A percentile compares a stretch with the other conserved stretches of the same genome.
phyloP scores from a whole-genome alignment of 2,888 invertebrate species.

The Drosophila dives region DNA sequence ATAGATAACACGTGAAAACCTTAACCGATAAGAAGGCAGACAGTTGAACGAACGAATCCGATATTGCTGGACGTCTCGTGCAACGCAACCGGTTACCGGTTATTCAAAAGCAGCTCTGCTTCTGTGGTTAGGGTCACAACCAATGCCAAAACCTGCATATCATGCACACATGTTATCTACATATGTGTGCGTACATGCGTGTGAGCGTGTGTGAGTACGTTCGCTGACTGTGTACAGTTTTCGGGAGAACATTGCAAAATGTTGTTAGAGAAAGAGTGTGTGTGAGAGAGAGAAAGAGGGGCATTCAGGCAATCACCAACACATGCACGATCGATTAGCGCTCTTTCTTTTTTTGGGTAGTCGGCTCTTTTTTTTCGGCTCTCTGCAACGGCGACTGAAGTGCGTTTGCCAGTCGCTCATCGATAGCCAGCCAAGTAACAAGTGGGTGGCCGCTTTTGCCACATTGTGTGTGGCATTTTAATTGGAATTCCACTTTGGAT shows the following conservation, averaged over 20 bases:
- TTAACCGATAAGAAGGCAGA: constrained; percentile 13
- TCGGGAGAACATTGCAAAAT: constrained; percentile 4
- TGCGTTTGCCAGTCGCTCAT: constrained; percentile 56
- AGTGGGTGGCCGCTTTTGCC: background rate
- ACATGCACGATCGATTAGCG: background rate
- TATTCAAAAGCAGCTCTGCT: background rate
- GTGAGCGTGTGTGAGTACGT: background rate
- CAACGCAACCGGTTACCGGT: constrained; percentile 14
- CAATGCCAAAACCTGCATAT: background rate
- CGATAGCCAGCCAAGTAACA: constrained; percentile 46
- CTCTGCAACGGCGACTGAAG: background rate
- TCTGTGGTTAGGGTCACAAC: background rate
- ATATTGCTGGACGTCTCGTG: constrained; percentile 1
- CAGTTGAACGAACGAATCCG: constrained; percentile 2
- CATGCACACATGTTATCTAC: background rate
- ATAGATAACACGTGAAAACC: background rate
- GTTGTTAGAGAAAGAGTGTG: background rate
- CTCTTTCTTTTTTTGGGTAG: constrained; percentile 8
- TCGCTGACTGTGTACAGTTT: constrained; percentile 15
- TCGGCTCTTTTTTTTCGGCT: constrained; percentile 9
- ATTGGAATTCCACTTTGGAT: constrained; percentile 25
- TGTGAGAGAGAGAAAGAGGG: background rate
- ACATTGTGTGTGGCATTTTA: constrained; percentile 20
- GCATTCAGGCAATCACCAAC: constrained; percentile 4
- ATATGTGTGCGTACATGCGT: background rate